Evolutionary conservation across 2,797 vertebrate genomes (phyloP).

Genomic region (Gadopsis bispinosus): DNA sequence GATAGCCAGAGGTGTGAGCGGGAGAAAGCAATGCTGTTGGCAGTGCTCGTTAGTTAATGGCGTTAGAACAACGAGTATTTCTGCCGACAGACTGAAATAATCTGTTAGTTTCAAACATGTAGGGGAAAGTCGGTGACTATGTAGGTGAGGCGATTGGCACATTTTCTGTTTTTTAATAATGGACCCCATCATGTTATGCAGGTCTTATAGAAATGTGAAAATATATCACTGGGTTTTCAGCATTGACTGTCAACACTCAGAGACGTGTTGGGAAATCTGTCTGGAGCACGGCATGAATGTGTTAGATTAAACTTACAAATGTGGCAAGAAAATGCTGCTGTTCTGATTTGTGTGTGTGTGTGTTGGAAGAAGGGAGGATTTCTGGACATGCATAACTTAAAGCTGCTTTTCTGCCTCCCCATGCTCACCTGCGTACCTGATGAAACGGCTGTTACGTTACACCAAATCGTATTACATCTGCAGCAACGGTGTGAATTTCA

Average conservation of each 20-base stretch:
- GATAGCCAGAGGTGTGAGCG: slow-evolving; percentile 51
- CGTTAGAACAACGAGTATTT: slow-evolving; percentile 33
- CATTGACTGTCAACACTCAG: slow-evolving; percentile 25
- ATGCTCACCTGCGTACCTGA: slow-evolving; percentile 22
- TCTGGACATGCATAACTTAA: slow-evolving; percentile 13
- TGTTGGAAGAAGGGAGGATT: slow-evolving; percentile 14
- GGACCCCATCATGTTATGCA: slow-evolving; percentile 20
- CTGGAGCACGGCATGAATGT: slow-evolving; percentile 38
- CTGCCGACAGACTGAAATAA: slow-evolving; percentile 16
- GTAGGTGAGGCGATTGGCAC: slow-evolving; percentile 16
- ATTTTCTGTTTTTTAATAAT: slow-evolving; percentile 5
- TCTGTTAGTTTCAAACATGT: background rate
- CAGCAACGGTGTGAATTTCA: slow-evolving; percentile 29
- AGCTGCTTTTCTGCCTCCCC: slow-evolving; percentile 20
- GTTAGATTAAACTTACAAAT: slow-evolving; percentile 43
- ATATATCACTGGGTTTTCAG: slow-evolving; percentile 32
- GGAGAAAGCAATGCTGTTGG: slow-evolving; percentile 33
- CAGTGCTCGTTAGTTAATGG: slow-evolving; percentile 37
- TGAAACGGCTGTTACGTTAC: slow-evolving; percentile 24
- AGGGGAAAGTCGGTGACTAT: background rate
- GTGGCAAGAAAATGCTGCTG: slow-evolving; percentile 26
- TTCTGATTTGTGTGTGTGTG: slow-evolving; percentile 9
- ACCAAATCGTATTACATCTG: slow-evolving; percentile 31
- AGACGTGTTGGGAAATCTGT: slow-evolving; percentile 44
- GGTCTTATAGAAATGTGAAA: slow-evolving; percentile 43